phyloP scores from a whole-genome alignment of 2,888 invertebrate genomes.

The Lagria hirta region DNA sequence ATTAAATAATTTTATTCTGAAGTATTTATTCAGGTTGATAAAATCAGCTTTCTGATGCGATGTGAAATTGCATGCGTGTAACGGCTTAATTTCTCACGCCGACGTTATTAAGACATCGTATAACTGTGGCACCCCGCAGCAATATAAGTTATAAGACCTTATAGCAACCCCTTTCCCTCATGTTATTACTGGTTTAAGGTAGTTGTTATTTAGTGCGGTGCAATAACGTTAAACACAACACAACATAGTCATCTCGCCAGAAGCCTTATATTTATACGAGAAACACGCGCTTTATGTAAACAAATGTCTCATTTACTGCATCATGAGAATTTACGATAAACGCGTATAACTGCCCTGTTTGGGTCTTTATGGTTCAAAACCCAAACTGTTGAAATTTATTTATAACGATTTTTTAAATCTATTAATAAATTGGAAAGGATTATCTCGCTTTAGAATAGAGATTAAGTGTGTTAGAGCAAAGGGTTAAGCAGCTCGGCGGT shows the following conservation, averaged over 20 bases:
- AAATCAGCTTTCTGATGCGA: too few species aligned
- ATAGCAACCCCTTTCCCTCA: conserved; percentile 24
- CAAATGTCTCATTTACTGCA: conserved; percentile 36
- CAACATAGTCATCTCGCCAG: conserved; percentile 43
- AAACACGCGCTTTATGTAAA: conserved; percentile 46
- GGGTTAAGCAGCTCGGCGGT: too few species aligned
- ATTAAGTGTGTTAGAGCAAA: too few species aligned
- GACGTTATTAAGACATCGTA: conserved; percentile 41
- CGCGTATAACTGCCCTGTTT: conserved; percentile 20
- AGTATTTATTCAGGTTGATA: too few species aligned
- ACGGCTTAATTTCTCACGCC: conserved; percentile 44
- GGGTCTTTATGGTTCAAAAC: conserved; percentile 18
- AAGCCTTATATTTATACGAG: conserved; percentile 47
- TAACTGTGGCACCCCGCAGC: conserved; percentile 29
- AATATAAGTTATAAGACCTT: conserved; percentile 28
- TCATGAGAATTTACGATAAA: conserved; percentile 28
- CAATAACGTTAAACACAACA: conserved; percentile 48
- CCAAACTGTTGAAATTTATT: conserved; percentile 18
- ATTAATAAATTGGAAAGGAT: conserved; percentile 24
- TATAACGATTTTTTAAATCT: conserved; percentile 14
- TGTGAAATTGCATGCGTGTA: conserved; percentile 41
- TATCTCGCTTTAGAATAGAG: too few species aligned
- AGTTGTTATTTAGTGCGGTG: conserved; percentile 44
- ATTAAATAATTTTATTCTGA: too few species aligned
- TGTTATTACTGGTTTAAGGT: conserved; percentile 29